Evolutionary conservation across 2,113 vertebrate genomes (phyloP).

Genomic region (Vanacampus margaritifer): DNA sequence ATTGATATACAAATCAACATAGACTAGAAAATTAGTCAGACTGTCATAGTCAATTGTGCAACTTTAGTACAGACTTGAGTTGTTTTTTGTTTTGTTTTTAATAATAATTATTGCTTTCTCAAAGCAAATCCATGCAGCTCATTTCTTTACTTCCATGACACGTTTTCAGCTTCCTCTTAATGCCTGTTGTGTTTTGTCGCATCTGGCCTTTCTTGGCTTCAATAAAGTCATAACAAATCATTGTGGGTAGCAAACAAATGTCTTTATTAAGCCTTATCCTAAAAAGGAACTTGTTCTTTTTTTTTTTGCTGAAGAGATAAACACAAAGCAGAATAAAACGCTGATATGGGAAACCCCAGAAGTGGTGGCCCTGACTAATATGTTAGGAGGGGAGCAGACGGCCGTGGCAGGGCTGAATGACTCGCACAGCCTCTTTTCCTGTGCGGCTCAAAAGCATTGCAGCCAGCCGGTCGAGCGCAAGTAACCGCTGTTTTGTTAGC

Average conservation of each 20-base stretch:
- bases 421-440: conserved; percentile 80
- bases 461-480: conserved; percentile 83
- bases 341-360: conserved; percentile 50
- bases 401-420: conserved; percentile 65
- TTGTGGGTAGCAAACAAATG: conserved; percentile 23
- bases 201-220: conserved; percentile 8
- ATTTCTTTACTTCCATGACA: conserved; percentile 33
- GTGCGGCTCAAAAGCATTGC: conserved; percentile 88
- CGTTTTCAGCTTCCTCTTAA: conserved; percentile 48
- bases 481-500: conserved; percentile 91
- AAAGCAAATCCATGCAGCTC: neutral
- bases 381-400: conserved; percentile 72
- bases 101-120: neutral
- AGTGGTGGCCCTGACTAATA: conserved; percentile 46
- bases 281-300: neutral
- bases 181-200: conserved; percentile 31
- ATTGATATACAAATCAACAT: neutral
- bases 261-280: conserved; percentile 43
- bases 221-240: conserved; percentile 27
- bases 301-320: conserved; percentile 19
- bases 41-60: no score
- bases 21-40: no score
- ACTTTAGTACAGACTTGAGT: neutral
- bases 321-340: conserved; percentile 30
- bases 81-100: neutral